Base-by-base conservation (phyloP, 2,888 invertebrate species). In the Seira ritae region DNA sequence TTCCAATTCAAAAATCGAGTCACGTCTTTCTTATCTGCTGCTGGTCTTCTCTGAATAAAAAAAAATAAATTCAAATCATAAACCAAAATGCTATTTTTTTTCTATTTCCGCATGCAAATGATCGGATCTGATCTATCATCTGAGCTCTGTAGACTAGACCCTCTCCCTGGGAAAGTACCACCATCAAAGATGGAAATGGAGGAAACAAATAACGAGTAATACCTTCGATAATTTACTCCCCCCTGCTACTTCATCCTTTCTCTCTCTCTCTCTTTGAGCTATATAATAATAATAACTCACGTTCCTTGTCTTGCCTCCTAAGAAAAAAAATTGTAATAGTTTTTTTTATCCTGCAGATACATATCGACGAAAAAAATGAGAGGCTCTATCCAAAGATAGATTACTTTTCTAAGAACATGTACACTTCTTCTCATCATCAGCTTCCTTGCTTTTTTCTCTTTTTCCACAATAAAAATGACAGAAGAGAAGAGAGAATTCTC, bases 61-160 rank as follows among this genome's bases (percentile, higher is more conserved):
- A 66, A 23, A 75, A 17, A 31, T 62, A 73, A 80, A 67, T 23
- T 78, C 80, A 31, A 80, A 80, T 80, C 80, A 74, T 69, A 80
- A 68, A 69, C 37, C 68, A 80, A 8, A 69, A 20, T 65, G 17
- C 37, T 70, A 15, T 15, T n/a, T 24, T 70, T 69, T 69, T 74
- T 75, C 66, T 37, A 81, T 81, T 81, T 75, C 70, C 42, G 23
- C 20, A 81, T 81, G 81, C 75, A 81, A 81, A 81, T 81, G 66
- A 75, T 75, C n/a, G n/a, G n/a, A n/a, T n/a, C n/a, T n/a, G n/a
- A n/a, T n/a, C 70, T 31, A 75, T 75, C 75, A 75, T 69, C 42
- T 46, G 10, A 19, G n/a, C n/a, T n/a, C n/a, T n/a, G n/a, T n/a
- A n/a, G n/a, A n/a, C n/a, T n/a, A n/a, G n/a, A n/a, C n/a, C n/a